Percentiles rank a stretch among this genome's conserved stretches.
phyloP scores from a whole-genome alignment of 2,113 vertebrate species.

The Gavia stellata region DNA sequence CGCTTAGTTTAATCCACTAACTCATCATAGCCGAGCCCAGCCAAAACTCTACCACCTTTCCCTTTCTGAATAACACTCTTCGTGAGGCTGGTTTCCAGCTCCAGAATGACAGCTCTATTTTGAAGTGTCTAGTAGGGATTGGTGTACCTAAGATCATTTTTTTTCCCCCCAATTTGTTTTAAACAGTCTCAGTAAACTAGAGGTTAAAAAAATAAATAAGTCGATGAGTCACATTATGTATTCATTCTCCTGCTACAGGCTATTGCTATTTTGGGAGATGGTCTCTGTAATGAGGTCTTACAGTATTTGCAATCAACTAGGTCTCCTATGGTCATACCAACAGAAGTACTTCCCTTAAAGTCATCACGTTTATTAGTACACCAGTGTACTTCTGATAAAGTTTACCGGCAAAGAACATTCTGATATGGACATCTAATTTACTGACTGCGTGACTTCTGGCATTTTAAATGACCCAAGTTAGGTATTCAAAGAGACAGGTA shows the following conservation, averaged over 20 bases:
- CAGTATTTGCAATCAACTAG: not conserved
- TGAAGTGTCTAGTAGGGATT: not conserved
- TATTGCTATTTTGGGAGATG: constrained; percentile 5
- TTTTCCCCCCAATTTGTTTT: not conserved
- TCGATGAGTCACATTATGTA: not conserved
- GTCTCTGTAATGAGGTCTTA: not conserved
- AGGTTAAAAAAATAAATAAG: not conserved
- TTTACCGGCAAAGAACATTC: not conserved
- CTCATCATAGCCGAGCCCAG: not conserved
- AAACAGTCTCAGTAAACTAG: not conserved
- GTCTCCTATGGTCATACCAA: not conserved
- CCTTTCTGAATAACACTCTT: not conserved
- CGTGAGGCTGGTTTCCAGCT: not conserved
- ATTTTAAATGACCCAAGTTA: not conserved
- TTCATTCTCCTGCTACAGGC: not conserved
- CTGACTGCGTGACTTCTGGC: not conserved
- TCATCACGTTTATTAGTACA: not conserved
- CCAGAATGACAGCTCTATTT: not conserved
- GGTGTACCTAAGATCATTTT: not conserved
- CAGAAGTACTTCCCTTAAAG: not conserved
- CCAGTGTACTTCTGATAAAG: not conserved
- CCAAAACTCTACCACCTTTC: not conserved
- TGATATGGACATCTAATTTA: not conserved
- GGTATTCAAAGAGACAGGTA: not conserved
- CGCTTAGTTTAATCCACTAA: not conserved